Percentiles rank a stretch among this genome's conserved stretches.
These are phyloP conservation scores for Aegypius monachus DNA, from an alignment of 2,113 vertebrate genomes.

Conservation along the genomic window DNA sequence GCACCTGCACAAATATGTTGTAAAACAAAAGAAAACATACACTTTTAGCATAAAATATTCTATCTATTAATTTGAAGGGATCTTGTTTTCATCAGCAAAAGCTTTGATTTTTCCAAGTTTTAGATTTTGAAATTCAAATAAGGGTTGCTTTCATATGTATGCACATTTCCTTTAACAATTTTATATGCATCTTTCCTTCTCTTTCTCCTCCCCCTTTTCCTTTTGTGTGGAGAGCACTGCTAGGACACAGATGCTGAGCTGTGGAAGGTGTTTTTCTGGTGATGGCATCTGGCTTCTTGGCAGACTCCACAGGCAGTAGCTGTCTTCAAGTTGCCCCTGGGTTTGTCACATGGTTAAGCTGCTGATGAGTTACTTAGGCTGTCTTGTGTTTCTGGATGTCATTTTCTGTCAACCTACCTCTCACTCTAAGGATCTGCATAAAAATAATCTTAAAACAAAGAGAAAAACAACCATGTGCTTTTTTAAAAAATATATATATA, in stretches of 20 bases:
- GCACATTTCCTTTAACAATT: background rate
- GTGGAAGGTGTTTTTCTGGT: conserved; percentile 69
- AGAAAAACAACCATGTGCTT: background rate
- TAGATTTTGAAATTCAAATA: background rate
- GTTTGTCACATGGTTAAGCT: conserved; percentile 48
- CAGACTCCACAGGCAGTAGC: conserved; percentile 43
- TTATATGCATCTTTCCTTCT: background rate
- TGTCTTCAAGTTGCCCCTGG: conserved; percentile 50
- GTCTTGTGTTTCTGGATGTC: conserved; percentile 13
- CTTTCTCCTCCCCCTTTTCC: background rate
- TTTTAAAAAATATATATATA: background rate
- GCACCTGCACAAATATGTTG: background rate
- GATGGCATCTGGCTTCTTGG: conserved; percentile 72
- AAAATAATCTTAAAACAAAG: background rate
- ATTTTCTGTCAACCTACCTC: conserved; percentile 25
- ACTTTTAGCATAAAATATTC: background rate
- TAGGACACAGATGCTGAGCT: conserved; percentile 37
- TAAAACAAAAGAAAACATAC: background rate
- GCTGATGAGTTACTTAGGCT: conserved; percentile 54
- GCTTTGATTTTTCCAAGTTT: background rate
- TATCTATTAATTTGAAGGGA: background rate
- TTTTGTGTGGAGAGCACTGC: conserved; percentile 22
- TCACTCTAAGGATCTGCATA: background rate
- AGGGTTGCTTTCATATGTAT: background rate
- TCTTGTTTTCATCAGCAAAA: background rate